Percentiles rank a stretch among this genome's conserved stretches.
phyloP scores from a whole-genome alignment of 2,797 vertebrate genomes.

The Rachycentron canadum region DNA sequence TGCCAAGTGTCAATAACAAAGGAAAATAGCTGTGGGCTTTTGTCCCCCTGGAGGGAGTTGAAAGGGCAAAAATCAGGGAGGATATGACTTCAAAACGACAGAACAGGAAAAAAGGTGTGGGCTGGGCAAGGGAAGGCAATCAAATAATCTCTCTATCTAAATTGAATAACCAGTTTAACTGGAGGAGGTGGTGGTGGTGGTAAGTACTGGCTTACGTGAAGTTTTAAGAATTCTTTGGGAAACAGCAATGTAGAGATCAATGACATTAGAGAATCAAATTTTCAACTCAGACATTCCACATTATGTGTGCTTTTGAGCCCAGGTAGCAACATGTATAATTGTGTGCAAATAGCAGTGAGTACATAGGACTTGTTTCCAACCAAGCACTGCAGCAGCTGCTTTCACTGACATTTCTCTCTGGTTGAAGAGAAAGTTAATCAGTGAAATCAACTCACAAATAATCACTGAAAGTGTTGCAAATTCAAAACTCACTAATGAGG shows the following conservation, averaged over 20 bases:
- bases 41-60: slow-evolving; percentile 37
- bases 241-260: slow-evolving; percentile 24
- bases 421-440: not conserved
- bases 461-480: not conserved
- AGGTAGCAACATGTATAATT: not conserved
- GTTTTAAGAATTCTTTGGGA: slow-evolving; percentile 12
- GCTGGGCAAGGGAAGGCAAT: slow-evolving; percentile 44
- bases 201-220: slow-evolving; percentile 18
- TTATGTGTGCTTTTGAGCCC: not conserved
- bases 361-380: slow-evolving; percentile 15
- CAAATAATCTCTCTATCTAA: slow-evolving; percentile 38
- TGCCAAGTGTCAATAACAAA: slow-evolving; percentile 78
- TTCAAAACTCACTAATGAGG: not conserved
- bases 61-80: slow-evolving; percentile 40
- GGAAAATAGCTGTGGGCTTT: slow-evolving; percentile 62
- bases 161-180: slow-evolving; percentile 31
- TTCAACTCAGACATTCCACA: slow-evolving; percentile 14
- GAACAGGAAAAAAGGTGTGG: slow-evolving; percentile 42
- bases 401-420: not conserved
- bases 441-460: slow-evolving; percentile 21
- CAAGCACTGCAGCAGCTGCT: slow-evolving; percentile 3
- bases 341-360: slow-evolving; percentile 8
- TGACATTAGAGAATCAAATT: not conserved
- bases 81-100: slow-evolving; percentile 52
- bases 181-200: slow-evolving; percentile 23